These are phyloP conservation scores for Anthopleura sola DNA, from an alignment of 64 coral and sea anemone genomes.

Conservation along the genomic window DNA sequence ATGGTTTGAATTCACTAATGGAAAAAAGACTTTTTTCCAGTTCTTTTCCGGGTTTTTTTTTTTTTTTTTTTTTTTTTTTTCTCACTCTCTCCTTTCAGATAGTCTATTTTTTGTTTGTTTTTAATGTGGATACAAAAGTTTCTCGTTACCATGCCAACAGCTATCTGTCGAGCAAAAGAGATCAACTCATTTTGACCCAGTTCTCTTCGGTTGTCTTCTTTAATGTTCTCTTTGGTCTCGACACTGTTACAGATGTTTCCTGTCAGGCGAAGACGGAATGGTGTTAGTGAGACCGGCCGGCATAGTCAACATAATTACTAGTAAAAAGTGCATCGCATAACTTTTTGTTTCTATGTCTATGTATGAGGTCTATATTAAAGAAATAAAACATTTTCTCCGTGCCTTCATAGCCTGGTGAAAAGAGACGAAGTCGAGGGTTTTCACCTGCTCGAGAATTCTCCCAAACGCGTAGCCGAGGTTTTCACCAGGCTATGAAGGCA, in stretches of 20 bases:
- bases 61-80: background rate
- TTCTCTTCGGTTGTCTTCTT: slow-evolving; percentile 30
- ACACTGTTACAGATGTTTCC: background rate
- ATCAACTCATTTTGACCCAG: slow-evolving; percentile 47
- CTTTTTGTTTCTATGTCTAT: background rate
- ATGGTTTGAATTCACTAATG: background rate
- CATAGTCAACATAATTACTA: background rate
- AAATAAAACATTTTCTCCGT: too few species aligned
- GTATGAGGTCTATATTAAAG: too few species aligned
- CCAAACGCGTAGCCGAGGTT: too few species aligned
- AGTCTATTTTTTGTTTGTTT: too few species aligned
- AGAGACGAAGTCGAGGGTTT: too few species aligned
- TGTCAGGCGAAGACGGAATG: background rate
- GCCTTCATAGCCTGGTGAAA: too few species aligned
- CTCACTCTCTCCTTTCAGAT: too few species aligned
- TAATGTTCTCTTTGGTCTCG: background rate
- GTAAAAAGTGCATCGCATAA: too few species aligned
- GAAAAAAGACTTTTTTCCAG: too few species aligned
- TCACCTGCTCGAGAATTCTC: too few species aligned
- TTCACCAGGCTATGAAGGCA: too few species aligned
- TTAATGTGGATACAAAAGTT: too few species aligned
- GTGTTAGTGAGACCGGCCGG: background rate
- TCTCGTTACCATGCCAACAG: slow-evolving; percentile 52
- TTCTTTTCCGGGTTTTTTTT: background rate
- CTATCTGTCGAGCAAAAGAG: slow-evolving; percentile 62